Percentiles rank a stretch among this genome's conserved stretches.
These are phyloP conservation scores for Onychorhynchus coronatus DNA, from an alignment of 2,113 vertebrate species.

Conservation along the genomic window DNA sequence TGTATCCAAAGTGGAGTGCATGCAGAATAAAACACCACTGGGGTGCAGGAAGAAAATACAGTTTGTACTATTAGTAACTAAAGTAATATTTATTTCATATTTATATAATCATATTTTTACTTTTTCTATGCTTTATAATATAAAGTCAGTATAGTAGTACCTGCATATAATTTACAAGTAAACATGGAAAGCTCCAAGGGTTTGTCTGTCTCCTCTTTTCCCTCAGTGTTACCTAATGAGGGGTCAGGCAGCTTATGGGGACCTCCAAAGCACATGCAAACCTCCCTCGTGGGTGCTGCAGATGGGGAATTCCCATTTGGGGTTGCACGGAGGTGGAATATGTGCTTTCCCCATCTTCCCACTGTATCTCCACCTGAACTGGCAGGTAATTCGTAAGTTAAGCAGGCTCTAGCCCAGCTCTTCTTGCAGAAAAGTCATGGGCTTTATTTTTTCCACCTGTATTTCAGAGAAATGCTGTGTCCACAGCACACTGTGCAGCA, in stretches of 20 bases:
- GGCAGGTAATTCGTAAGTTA: rapidly evolving
- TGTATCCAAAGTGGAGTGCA: neutral
- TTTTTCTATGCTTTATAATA: neutral
- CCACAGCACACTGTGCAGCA: neutral
- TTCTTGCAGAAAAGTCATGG: neutral
- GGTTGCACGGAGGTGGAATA: rapidly evolving
- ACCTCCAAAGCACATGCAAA: rapidly evolving
- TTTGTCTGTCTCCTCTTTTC: neutral
- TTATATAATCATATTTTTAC: neutral
- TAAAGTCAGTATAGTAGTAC: neutral
- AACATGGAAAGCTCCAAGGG: neutral
- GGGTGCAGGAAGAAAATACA: neutral
- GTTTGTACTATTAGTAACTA: neutral
- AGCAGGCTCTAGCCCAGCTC: neutral
- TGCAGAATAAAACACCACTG: neutral
- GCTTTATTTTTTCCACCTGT: neutral
- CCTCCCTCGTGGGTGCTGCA: neutral
- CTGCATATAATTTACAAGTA: neutral
- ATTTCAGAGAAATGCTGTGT: neutral
- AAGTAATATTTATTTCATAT: neutral
- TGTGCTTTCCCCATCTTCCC: neutral
- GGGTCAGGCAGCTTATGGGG: neutral
- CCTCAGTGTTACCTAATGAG: rapidly evolving
- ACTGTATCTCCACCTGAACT: neutral
- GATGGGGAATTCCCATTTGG: neutral